Percentiles rank a stretch among this genome's conserved stretches.
phyloP scores from a whole-genome alignment of 2,113 vertebrate species.

The Trogon surrucura region DNA sequence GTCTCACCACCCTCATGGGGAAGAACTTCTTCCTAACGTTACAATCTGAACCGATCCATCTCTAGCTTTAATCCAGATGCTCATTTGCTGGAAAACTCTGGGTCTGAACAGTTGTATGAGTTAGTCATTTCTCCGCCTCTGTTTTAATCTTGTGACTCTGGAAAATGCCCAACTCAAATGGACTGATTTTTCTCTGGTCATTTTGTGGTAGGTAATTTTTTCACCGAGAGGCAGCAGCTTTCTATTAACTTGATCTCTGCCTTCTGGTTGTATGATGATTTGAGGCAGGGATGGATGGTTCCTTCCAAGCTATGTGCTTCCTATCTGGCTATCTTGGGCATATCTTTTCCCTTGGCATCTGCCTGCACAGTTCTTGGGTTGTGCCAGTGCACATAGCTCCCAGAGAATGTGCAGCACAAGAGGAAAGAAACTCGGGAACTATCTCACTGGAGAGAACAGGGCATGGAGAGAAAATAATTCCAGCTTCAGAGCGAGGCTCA shows the following conservation, averaged over 20 bases:
- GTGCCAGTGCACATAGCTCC: not conserved
- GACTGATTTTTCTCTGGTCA: not conserved
- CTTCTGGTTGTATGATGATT: not conserved
- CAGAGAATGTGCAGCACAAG: not conserved
- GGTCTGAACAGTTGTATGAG: not conserved
- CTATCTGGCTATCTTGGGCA: not conserved
- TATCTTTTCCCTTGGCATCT: not conserved
- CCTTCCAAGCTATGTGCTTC: not conserved
- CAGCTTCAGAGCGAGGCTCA: not conserved
- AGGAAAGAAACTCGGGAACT: not conserved
- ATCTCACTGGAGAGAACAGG: not conserved
- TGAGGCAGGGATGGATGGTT: not conserved
- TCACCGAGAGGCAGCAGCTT: not conserved
- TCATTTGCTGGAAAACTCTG: not conserved
- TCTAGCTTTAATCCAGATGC: not conserved
- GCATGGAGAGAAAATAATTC: not conserved
- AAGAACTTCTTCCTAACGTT: no score
- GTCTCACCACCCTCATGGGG: no score
- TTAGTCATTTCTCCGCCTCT: not conserved
- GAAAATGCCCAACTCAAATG: not conserved
- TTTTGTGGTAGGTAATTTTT: not conserved
- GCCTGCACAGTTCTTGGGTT: not conserved
- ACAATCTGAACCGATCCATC: no score
- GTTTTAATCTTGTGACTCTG: not conserved
- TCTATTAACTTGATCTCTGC: not conserved